Evolutionary conservation across 2,888 invertebrate genomes (phyloP).

Genomic region (Phyto melanocephala): DNA sequence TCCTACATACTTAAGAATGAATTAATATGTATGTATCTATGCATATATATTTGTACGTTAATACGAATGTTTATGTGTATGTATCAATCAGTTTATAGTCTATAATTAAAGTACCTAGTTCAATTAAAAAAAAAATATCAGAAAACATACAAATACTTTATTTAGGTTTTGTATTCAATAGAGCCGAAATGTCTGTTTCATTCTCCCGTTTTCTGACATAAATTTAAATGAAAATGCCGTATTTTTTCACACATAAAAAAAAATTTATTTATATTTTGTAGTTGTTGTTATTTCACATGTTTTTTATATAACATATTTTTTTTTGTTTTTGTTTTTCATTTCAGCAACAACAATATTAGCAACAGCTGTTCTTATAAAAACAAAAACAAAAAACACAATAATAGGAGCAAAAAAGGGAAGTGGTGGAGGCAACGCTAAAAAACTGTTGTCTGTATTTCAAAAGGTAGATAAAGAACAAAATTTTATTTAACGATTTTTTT

Average conservation of each 20-base stretch:
- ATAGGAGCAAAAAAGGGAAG: background rate
- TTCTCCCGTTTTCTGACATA: background rate
- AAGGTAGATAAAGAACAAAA: too few species aligned
- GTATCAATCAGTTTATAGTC: too few species aligned
- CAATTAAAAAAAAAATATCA: too few species aligned
- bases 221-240: conserved; percentile 11
- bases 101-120: too few species aligned
- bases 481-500: background rate
- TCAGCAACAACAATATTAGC: background rate
- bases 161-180: background rate
- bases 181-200: conserved; percentile 16
- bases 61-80: background rate
- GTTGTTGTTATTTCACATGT: background rate
- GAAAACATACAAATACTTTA: background rate
- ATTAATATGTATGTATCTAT: background rate
- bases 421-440: background rate
- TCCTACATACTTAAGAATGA: background rate
- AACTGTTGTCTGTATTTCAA: conserved; percentile 2
- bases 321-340: conserved; percentile 5
- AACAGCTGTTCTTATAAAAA: conserved; percentile 9
- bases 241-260: conserved; percentile 9
- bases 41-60: background rate
- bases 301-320: background rate
- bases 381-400: background rate
- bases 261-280: background rate